Evolutionary conservation across 2,888 invertebrate species (phyloP), one percentile per base, ranked within the genome.

Genomic region (Brachyptera risi): DNA sequence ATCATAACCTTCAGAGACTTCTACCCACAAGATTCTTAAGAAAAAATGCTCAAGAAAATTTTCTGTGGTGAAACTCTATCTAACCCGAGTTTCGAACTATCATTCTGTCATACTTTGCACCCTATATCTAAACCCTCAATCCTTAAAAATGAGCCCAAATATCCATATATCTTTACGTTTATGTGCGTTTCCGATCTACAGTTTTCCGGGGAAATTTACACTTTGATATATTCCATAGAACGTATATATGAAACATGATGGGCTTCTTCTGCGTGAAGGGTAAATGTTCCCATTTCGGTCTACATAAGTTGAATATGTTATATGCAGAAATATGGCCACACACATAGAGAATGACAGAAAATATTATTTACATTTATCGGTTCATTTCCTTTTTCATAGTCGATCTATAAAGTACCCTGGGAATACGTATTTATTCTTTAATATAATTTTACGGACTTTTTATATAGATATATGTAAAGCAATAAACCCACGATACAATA

Each of bases 151-250:
- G 50, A 51, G 50, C 31, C 50, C 31, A 62, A 50, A 59, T 44
- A 56, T 54, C 58, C 59, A 62, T 59, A 62, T 26, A 58, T 62
- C 62, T 51, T 56, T 51, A 23, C 19, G 62, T 62, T 62, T 62
- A 62, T 62, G 58, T 31, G 31, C 26, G 27, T 27, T 31, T 24
- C 24, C 26, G 50, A 24, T 51, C 50, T n/a, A n/a, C 27, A 23
- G 50, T 51, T 51, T 51, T 27, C 50, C 9, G 31, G 27, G 27
- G 17, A 26, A 51, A 51, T 51, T 51, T 51, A 51, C 50, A 51
- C 50, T 51, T 51, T 51, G 27, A 51, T 51, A 51, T 51, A 51
- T 51, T 51, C 50, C 15, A 31, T 51, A 31, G 31, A 51, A 26
- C 50, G 27, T 24, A 51, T 51, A 51, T 51, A 51, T 51, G 50